Conservation (phyloP, 2,113 vertebrate species). For the Panthera uncia region DNA sequence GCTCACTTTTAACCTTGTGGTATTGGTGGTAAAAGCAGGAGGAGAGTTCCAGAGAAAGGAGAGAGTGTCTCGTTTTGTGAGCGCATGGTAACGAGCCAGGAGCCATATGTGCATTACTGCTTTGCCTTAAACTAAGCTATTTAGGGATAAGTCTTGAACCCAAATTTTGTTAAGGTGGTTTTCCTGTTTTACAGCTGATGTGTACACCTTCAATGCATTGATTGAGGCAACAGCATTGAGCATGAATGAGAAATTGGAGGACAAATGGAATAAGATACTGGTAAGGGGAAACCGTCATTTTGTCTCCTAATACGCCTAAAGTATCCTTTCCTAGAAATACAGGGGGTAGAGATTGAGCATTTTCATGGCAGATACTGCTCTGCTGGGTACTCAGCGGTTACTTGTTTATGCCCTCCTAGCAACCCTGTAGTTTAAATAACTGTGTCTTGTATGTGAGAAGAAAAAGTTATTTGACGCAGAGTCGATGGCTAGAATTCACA, state of each 20-base stretch:
- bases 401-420: background rate
- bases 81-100: slow-evolving; percentile 55
- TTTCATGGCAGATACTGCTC: background rate
- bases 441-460: background rate
- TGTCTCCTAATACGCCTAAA: background rate
- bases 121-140: slow-evolving; percentile 75
- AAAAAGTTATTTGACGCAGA: background rate
- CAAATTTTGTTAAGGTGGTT: background rate
- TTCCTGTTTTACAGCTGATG: slow-evolving; percentile 87
- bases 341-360: background rate
- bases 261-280: slow-evolving; percentile 87
- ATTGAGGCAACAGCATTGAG: slow-evolving; percentile 83
- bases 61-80: slow-evolving; percentile 65
- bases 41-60: slow-evolving; percentile 82
- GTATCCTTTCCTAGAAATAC: background rate
- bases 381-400: background rate
- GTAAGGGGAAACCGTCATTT: slow-evolving; percentile 83
- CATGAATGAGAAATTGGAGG: slow-evolving; percentile 80
- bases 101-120: slow-evolving; percentile 64
- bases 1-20: background rate
- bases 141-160: background rate
- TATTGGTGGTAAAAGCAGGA: slow-evolving; percentile 83
- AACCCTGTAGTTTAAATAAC: background rate
- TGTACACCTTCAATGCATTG: slow-evolving; percentile 92
- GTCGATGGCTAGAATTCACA: background rate